phyloP scores from a whole-genome alignment of 1,140 invertebrate species.

The Papilio xuthus region DNA sequence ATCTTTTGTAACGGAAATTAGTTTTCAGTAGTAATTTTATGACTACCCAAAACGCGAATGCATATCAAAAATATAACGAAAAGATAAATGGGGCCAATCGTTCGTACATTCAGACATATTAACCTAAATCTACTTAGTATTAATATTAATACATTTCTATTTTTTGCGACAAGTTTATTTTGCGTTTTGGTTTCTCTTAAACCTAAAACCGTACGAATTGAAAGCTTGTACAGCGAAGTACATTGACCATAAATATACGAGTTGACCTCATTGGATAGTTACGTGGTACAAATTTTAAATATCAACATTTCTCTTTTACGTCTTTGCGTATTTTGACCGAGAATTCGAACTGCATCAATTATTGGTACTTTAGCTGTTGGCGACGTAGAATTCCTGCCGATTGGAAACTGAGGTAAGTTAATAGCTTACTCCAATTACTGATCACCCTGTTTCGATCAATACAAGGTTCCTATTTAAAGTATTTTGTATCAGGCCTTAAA shows the following conservation, averaged over 20 bases:
- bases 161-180: not conserved
- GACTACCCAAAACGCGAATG: no score
- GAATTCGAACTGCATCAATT: not conserved
- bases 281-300: not conserved
- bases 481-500: no score
- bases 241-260: slow-evolving; percentile 1
- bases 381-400: not conserved
- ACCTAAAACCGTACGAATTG: not conserved
- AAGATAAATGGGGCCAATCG: not conserved
- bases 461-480: not conserved
- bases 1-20: no score
- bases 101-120: not conserved
- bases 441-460: not conserved
- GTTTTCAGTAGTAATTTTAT: no score
- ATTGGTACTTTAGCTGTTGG: not conserved
- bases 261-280: not conserved
- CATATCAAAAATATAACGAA: not conserved
- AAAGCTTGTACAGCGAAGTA: not conserved
- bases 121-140: no score
- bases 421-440: not conserved
- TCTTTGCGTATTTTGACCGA: not conserved
- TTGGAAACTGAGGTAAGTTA: not conserved
- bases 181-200: no score
- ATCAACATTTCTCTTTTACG: not conserved
- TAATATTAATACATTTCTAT: not conserved